Evolutionary conservation across 2,797 vertebrate species (phyloP).

Genomic region (Clamator glandarius): DNA sequence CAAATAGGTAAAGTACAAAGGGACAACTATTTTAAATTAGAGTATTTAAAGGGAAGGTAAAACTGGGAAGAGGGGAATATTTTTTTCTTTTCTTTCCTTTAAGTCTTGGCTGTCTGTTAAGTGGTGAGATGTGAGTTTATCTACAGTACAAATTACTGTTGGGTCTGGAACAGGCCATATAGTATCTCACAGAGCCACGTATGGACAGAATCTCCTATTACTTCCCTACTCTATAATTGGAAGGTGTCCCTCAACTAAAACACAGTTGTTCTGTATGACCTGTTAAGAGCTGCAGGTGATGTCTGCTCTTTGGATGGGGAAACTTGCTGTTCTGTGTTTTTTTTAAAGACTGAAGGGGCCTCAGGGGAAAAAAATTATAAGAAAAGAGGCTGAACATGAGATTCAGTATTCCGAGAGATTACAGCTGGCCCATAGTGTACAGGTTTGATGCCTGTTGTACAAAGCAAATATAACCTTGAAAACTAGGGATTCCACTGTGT

Average conservation of each 20-base stretch:
- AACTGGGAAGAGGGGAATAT: background rate
- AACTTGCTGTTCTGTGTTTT: background rate
- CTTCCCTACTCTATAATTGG: background rate
- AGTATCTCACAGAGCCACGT: background rate
- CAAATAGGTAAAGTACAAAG: background rate
- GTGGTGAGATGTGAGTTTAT: background rate
- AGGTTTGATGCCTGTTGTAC: background rate
- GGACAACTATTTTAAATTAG: background rate
- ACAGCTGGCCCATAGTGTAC: background rate
- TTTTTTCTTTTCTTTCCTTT: background rate
- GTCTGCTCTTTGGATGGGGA: background rate
- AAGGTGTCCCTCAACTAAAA: background rate
- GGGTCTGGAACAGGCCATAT: background rate
- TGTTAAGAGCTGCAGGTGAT: background rate
- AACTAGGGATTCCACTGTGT: background rate
- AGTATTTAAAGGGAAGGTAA: background rate
- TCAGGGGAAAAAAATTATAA: background rate
- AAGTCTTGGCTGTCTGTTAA: background rate
- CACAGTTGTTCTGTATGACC: background rate
- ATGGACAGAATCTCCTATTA: fast-evolving
- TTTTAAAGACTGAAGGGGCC: background rate
- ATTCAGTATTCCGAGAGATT: background rate
- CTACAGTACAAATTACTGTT: background rate
- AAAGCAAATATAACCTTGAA: background rate
- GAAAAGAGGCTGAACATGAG: background rate